These are phyloP conservation scores for Gastrophysa polygoni DNA, from an alignment of 2,888 invertebrate genomes.

Conservation along the genomic window DNA sequence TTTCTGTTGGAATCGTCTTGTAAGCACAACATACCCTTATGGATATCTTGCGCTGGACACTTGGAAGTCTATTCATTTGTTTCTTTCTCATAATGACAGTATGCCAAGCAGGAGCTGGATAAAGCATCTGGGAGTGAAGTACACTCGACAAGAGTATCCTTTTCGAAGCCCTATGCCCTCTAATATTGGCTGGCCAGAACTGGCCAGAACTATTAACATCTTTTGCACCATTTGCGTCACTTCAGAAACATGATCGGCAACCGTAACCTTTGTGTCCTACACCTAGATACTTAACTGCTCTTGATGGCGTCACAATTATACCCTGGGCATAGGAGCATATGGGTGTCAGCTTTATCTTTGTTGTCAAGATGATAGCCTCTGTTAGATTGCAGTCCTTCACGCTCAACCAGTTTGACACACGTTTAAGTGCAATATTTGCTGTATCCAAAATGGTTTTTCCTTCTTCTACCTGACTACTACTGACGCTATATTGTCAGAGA, in stretches of 20 bases:
- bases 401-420: too few relatives aligned
- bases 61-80: not conserved
- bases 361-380: not conserved
- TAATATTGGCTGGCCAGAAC: not conserved
- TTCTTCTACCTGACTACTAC: not conserved
- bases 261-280: too few relatives aligned
- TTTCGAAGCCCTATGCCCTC: not conserved
- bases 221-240: not conserved
- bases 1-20: not conserved
- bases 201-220: not conserved
- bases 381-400: not conserved
- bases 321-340: too few relatives aligned
- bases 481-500: slow-evolving; percentile 14
- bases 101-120: slow-evolving; percentile 9
- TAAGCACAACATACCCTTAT: not conserved
- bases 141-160: slow-evolving; percentile 6
- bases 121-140: slow-evolving; percentile 10
- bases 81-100: not conserved
- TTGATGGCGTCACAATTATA: too few relatives aligned
- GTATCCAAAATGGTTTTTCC: too few relatives aligned
- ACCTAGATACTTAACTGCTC: too few relatives aligned
- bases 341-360: not conserved
- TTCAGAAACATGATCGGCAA: too few relatives aligned
- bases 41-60: too few relatives aligned
- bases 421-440: too few relatives aligned